phyloP scores from a whole-genome alignment of 2,797 vertebrate genomes.

The Poeciliopsis gracilis region DNA sequence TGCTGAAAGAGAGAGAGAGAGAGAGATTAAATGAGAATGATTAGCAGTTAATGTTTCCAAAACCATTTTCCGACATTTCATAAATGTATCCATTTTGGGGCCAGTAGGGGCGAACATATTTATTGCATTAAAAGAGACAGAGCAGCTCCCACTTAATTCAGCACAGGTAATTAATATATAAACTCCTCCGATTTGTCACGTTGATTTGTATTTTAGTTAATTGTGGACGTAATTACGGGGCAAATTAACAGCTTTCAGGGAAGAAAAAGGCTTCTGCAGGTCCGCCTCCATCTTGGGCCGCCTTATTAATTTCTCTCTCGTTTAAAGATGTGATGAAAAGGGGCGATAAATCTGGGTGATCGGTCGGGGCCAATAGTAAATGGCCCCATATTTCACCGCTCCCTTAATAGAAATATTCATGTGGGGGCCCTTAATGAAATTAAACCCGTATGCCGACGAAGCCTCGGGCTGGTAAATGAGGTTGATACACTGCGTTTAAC shows the following conservation, averaged over 20 bases:
- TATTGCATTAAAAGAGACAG: constrained; percentile 92
- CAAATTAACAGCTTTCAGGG: constrained; percentile 96
- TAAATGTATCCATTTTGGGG: constrained; percentile 50
- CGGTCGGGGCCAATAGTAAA: constrained; percentile 97
- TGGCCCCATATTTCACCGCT: constrained; percentile 99
- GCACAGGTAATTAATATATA: constrained; percentile 96
- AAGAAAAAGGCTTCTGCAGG: constrained; percentile 89
- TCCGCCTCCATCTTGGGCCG: constrained; percentile 89
- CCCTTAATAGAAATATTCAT: constrained; percentile 99
- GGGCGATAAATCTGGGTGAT: constrained; percentile 97
- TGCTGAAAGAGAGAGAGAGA: background rate
- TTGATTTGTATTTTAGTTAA: constrained; percentile 99
- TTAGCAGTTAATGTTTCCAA: constrained; percentile 67
- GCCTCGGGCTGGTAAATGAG: background rate
- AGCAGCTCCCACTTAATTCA: constrained; percentile 89
- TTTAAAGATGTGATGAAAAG: constrained; percentile 95
- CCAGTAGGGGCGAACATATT: constrained; percentile 75
- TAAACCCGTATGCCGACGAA: constrained; percentile 82
- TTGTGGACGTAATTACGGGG: constrained; percentile 99
- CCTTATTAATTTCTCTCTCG: constrained; percentile 94
- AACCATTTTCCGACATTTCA: constrained; percentile 60
- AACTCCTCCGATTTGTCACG: constrained; percentile 96
- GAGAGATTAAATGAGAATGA: constrained; percentile 38
- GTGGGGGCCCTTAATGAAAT: constrained; percentile 96
- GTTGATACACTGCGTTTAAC: constrained; percentile 32